These are phyloP conservation scores for Argya squamiceps DNA, from an alignment of 2,797 vertebrate species.

Conservation along the genomic window DNA sequence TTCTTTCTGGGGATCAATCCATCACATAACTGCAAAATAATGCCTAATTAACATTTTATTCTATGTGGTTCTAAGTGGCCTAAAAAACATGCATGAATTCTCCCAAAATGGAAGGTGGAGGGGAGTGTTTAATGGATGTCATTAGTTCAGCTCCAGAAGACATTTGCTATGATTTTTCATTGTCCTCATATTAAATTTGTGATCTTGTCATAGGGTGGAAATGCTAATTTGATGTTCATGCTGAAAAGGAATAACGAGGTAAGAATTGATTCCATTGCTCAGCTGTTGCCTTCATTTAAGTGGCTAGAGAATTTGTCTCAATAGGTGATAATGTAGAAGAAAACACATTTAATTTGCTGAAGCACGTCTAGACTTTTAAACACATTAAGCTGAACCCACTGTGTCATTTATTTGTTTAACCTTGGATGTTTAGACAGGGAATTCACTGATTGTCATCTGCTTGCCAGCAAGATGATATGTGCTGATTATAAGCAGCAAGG, in stretches of 20 bases:
- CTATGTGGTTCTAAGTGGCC: background rate
- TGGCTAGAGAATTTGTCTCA: constrained; percentile 39
- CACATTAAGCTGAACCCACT: constrained; percentile 20
- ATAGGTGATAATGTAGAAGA: constrained; percentile 42
- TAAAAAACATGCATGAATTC: background rate
- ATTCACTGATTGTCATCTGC: constrained; percentile 55
- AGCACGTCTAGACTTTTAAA: constrained; percentile 27
- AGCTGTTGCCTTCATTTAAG: constrained; percentile 14
- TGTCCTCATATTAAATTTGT: constrained; percentile 28
- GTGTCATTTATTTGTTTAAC: constrained; percentile 58
- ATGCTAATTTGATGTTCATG: constrained; percentile 86
- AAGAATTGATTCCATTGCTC: constrained; percentile 60
- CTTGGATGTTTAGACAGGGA: constrained; percentile 46
- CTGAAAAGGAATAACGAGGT: constrained; percentile 96
- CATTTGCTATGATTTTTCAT: background rate
- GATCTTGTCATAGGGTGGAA: constrained; percentile 85
- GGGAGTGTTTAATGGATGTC: background rate
- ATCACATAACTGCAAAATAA: background rate
- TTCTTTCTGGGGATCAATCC: background rate
- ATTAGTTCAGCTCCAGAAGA: constrained; percentile 4
- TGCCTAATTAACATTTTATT: background rate
- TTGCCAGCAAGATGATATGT: constrained; percentile 37
- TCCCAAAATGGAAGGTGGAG: background rate
- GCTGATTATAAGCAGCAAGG: constrained; percentile 60
- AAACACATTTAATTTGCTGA: constrained; percentile 38